Evolutionary conservation across 2,888 invertebrate genomes (phyloP), one percentile per base, ranked within the genome.

Genomic region (Agrochola litura): DNA sequence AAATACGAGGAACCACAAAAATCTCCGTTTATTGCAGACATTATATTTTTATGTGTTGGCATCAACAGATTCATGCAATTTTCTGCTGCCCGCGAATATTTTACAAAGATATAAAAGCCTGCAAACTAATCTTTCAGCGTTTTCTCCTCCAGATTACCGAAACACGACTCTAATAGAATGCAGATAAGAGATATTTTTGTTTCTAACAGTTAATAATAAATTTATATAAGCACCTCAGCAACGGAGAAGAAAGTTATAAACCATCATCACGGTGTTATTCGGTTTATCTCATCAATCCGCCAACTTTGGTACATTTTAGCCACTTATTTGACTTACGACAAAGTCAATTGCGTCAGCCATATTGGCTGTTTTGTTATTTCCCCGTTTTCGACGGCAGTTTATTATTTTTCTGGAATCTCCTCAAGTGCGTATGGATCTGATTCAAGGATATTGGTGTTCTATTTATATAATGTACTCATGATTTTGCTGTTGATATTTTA

Each of bases 11-110:
- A 69, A 63, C 68, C 70, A 49, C 49, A 58, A 66, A 79, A 81
- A 74, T 76, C 71, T 76, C 30, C 41, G 61, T 85, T 86, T 85
- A 86, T 87, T 67, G 70, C 82, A 72, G 76, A 76, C 87, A 87
- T 87, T 77, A 82, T 56, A 66, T 76, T 85, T 87, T 87, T 86
- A 87, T 75, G 72, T 43, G 54, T 46, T 61, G 67, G 43, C 73
- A 58, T 81, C 85, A 82, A 72, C 85, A 82, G 85, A 85, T 82
- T 86, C 76, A 75, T 87, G 72, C 82, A 85, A 87, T 86, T 78
- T 78, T 82, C 72, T 82, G 72, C 73, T 82, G 69, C 67, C 69
- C 69, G 46, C 60, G 60, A 84, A 84, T 82, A 84, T 82, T 82
- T 82, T 72, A 75, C 77, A 87, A 76, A 86, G 73, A 87, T 67